Base-by-base conservation (phyloP, 2,113 vertebrate genomes). In the Tupaia chinensis region DNA sequence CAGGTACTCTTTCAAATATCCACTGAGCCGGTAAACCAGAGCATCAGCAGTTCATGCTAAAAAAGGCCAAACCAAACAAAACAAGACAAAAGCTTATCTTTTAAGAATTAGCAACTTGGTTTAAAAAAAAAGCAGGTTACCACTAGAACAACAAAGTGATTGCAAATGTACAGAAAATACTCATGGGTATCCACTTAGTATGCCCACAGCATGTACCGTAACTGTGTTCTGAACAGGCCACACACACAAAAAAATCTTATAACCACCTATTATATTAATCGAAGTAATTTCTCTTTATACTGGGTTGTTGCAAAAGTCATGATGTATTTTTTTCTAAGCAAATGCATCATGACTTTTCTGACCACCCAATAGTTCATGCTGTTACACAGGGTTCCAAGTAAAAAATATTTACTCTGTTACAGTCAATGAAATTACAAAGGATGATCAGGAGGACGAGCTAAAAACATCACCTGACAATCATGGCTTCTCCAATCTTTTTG, bases 31-130 rank as follows among this genome's bases (percentile, higher is more conserved):
- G 72, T 65, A 27, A 89, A 76, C 7, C 87, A 3, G 56, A 93
- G 65, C 27, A 83, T 74, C 17, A 78, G 56, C 58, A 95, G 32
- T 54, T 5, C n/a, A 19, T 69, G 53, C 44, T 82, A 44, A 44
- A 44, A 44, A 44, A 44, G 44, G 44, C 44, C 44, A 44, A 44
- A 44, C 44, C 44, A 44, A 44, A 44, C 44, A 44, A 44, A 5
- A 17, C 0, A 65, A 3, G 25, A 87, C 77, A 87, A 94, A 79
- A 89, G 56, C 63, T 58, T 60, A 61, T 12, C 82, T 4, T 44
- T 93, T 92, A 89, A 95, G n/a, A 90, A 91, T 94, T 73, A 95
- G 77, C 17, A 77, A 92, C 44, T 91, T 78, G 56, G 9, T 69
- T 69, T 53, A 69, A 89, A 81, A 80, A 85, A 95, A 96, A 95